phyloP scores from a whole-genome alignment of 2,888 invertebrate species.

The Diadromus collaris region DNA sequence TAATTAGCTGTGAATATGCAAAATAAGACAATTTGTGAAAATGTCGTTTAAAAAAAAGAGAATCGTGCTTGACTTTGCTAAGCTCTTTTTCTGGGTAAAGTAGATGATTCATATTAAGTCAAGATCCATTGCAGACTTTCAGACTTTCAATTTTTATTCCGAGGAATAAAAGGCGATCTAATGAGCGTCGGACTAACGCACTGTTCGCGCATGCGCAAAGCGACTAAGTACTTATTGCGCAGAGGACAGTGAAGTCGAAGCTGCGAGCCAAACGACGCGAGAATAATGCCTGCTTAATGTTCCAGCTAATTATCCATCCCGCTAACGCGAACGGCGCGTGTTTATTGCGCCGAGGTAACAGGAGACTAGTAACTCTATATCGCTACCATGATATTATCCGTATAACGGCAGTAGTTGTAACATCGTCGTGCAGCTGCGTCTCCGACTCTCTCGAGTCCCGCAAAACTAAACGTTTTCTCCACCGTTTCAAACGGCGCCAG shows the following conservation, averaged over 20 bases:
- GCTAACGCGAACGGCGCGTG: slow-evolving; percentile 54
- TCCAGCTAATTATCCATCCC: slow-evolving; percentile 43
- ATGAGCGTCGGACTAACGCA: slow-evolving; percentile 52
- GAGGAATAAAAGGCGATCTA: slow-evolving; percentile 38
- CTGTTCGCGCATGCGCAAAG: background rate
- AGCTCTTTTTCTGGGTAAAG: too few relatives aligned
- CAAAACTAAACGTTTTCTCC: background rate
- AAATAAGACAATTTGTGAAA: too few relatives aligned
- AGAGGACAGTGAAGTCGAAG: background rate
- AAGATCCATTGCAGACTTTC: too few relatives aligned
- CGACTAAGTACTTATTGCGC: background rate
- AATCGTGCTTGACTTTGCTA: too few relatives aligned
- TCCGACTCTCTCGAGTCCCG: slow-evolving; percentile 1
- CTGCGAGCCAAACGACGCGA: slow-evolving; percentile 23
- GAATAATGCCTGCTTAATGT: slow-evolving; percentile 16
- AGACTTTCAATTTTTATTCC: too few relatives aligned
- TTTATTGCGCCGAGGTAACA: slow-evolving; percentile 27
- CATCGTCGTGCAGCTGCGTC: slow-evolving; percentile 1
- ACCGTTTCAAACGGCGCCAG: background rate
- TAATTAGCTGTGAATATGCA: too few relatives aligned
- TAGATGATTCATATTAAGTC: too few relatives aligned
- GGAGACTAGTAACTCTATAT: slow-evolving; percentile 23
- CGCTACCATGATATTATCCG: background rate
- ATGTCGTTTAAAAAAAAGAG: too few relatives aligned
- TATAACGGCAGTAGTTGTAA: slow-evolving; percentile 23